Percentiles rank a stretch among this genome's conserved stretches.
Conservation (phyloP, 2,113 vertebrate genomes). For the Cynocephalus volans region DNA sequence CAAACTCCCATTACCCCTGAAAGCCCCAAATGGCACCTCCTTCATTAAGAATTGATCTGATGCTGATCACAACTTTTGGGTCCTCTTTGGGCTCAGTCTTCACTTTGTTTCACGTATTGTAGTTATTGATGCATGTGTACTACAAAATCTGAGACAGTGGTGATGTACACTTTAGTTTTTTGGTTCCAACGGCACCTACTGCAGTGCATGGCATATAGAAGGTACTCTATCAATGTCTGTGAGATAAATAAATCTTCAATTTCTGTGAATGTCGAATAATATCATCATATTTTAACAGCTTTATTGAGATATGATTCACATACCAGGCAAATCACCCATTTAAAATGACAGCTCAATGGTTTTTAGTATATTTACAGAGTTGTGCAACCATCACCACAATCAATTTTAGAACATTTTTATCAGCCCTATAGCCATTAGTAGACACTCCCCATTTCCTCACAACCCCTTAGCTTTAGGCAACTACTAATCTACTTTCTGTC, state of each 20-base stretch:
- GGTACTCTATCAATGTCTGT: background rate
- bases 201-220: background rate
- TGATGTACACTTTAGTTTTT: background rate
- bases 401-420: slow-evolving; percentile 18
- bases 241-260: background rate
- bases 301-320: slow-evolving; percentile 3
- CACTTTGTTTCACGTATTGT: background rate
- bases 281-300: background rate
- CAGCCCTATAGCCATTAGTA: background rate
- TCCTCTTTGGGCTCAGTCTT: background rate
- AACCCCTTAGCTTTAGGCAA: background rate
- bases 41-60: background rate
- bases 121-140: background rate
- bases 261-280: slow-evolving; percentile 31
- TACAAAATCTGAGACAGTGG: background rate
- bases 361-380: background rate
- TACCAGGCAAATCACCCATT: background rate
- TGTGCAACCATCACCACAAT: background rate
- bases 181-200: background rate
- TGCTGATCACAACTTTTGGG: background rate
- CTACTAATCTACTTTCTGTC: background rate
- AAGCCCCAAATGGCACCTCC: background rate
- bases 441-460: background rate
- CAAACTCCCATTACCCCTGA: background rate
- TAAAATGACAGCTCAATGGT: background rate